Conservation (phyloP, 1,140 invertebrate species). For the Drosophila grimshawi region DNA sequence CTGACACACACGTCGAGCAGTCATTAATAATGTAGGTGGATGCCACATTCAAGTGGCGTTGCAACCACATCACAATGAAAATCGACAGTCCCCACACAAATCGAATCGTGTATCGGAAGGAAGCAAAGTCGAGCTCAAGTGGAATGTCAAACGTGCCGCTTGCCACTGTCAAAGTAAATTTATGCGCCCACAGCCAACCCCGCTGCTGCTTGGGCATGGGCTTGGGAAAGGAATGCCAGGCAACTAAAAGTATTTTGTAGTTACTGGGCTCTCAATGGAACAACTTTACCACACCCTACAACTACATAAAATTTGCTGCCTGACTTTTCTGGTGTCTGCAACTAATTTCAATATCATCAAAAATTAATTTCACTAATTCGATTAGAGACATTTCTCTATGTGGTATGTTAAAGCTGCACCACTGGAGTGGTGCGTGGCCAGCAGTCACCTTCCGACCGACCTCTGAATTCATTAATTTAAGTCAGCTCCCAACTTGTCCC, state of each 20-base stretch:
- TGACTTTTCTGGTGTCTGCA: conserved; percentile 62
- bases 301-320: conserved; percentile 34
- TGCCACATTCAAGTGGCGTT: conserved; percentile 45
- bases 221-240: conserved; percentile 40
- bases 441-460: conserved; percentile 18
- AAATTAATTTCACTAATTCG: conserved; percentile 84
- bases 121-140: conserved; percentile 20
- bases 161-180: conserved; percentile 81
- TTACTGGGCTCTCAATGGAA: conserved; percentile 35
- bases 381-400: conserved; percentile 61
- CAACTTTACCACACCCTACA: not conserved
- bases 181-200: conserved; percentile 65
- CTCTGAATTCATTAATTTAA: conserved; percentile 69
- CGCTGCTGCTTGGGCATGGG: not conserved
- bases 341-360: conserved; percentile 85
- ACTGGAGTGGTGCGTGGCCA: conserved; percentile 27
- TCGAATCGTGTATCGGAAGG: not conserved
- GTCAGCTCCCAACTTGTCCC: conserved; percentile 32
- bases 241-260: conserved; percentile 75
- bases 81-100: conserved; percentile 53
- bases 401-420: conserved; percentile 45
- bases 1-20: conserved; percentile 80
- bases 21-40: conserved; percentile 79
- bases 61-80: conserved; percentile 56
- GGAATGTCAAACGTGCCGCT: conserved; percentile 69